Evolutionary conservation across 2,797 vertebrate genomes (phyloP), one percentile per base, ranked within the genome.

Genomic region (Lateolabrax maculatus): DNA sequence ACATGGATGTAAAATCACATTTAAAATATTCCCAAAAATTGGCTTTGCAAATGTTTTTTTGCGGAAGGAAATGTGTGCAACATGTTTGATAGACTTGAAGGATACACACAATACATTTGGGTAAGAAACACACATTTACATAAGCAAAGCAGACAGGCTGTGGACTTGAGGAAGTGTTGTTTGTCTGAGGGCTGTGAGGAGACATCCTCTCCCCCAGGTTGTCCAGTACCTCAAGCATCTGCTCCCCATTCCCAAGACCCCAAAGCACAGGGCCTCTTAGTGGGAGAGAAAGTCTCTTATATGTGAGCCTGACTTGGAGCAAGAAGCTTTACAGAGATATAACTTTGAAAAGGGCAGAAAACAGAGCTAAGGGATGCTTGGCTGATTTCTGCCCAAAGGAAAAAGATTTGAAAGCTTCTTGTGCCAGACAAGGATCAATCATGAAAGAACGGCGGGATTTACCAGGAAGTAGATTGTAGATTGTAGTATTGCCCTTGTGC

Each of bases 311-410:
- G 79, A 77, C 79, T 81, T 7, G 29, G 60, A 86, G 77, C 75
- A 36, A 80, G 53, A 80, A 74, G 57, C 76, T 87, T 78, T 80
- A 83, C 80, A 57, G 81, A 81, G 77, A 84, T 90, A 81, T 82
- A 55, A 87, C 84, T 87, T 57, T 69, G 39, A 77, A 86, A 75
- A 61, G 61, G 71, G 57, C 69, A 83, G 56, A 85, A 84, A 84
- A 83, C 75, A 71, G 62, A 68, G 75, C 44, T 25, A 25, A 34
- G 71, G 64, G 69, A 80, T 86, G 68, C 56, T 74, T 23, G 74
- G 70, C 29, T 71, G 89, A 83, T 91, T 90, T 89, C 64, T 80
- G 83, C 80, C 85, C 53, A 48, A 41, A 78, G 86, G 83, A 78
- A 74, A 79, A 79, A 82, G 27, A 68, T 66, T 67, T 63, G 58